Evolutionary conservation across 2,888 invertebrate species (phyloP).

Genomic region (Eilema caniola): DNA sequence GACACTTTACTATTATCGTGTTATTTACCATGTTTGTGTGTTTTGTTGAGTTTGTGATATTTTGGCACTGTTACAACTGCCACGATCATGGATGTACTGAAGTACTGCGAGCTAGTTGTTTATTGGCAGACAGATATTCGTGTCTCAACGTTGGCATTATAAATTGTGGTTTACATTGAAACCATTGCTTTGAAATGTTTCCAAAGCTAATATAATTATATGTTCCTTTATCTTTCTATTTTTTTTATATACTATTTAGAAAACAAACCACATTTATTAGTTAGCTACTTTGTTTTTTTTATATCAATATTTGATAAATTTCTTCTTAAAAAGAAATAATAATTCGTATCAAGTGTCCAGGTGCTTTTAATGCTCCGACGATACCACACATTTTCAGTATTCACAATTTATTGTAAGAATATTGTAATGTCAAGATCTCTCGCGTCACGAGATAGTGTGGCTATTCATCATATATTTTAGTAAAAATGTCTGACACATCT

Average conservation of each 20-base stretch:
- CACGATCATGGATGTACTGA: not conserved
- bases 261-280: not conserved
- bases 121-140: conserved; percentile 1
- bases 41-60: not conserved
- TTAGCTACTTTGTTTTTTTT: not conserved
- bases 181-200: not conserved
- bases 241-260: not conserved
- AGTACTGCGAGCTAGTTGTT: not conserved
- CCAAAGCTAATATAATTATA: not conserved
- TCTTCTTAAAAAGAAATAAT: not conserved
- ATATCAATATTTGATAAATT: not conserved
- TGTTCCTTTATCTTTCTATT: not conserved
- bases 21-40: not conserved
- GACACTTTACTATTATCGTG: not conserved
- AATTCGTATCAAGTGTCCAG: not conserved
- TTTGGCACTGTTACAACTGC: not conserved
- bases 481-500: conserved; percentile 48
- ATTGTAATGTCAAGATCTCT: conserved; percentile 37
- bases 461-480: conserved; percentile 46
- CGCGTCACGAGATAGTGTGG: conserved; percentile 6
- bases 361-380: conserved; percentile 16
- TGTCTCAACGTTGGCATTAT: not conserved
- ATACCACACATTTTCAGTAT: conserved; percentile 16
- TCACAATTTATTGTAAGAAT: conserved; percentile 31
- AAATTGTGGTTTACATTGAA: not conserved